These are phyloP conservation scores for Hormaphis cornu DNA, from an alignment of 1,140 invertebrate genomes.

Conservation along the genomic window DNA sequence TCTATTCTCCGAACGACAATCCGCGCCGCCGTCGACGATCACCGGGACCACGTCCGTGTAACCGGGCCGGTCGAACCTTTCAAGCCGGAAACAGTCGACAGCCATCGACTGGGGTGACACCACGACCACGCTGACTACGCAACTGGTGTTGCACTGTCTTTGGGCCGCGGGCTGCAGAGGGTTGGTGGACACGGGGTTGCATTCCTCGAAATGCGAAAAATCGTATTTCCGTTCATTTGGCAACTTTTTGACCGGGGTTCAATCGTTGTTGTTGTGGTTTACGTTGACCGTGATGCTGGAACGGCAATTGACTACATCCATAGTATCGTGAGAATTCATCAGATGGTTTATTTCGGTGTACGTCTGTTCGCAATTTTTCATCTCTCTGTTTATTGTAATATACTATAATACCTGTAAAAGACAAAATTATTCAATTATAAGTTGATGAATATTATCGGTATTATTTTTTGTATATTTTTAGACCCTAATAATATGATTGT, in stretches of 20 bases:
- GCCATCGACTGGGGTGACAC: conserved; percentile 50
- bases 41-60: conserved; percentile 23
- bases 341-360: conserved; percentile 14
- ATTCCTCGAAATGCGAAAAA: conserved; percentile 69
- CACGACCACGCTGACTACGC: conserved; percentile 42
- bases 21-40: conserved; percentile 15
- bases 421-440: not conserved
- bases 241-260: conserved; percentile 49
- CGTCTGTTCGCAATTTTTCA: conserved; percentile 21
- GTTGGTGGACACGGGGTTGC: conserved; percentile 36
- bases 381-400: too few relatives aligned
- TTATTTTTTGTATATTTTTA: too few relatives aligned
- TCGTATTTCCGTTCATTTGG: conserved; percentile 84
- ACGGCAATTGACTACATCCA: conserved; percentile 26
- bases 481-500: too few relatives aligned
- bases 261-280: conserved; percentile 12
- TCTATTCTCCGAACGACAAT: conserved; percentile 7
- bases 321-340: conserved; percentile 18
- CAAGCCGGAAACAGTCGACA: conserved; percentile 49
- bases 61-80: conserved; percentile 30
- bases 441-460: too few relatives aligned
- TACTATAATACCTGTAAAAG: conserved; percentile 9
- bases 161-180: conserved; percentile 36
- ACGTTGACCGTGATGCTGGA: conserved; percentile 21
- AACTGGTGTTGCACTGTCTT: conserved; percentile 34